Conservation (phyloP, 1,140 invertebrate species). For the Platyscapa corneri region DNA sequence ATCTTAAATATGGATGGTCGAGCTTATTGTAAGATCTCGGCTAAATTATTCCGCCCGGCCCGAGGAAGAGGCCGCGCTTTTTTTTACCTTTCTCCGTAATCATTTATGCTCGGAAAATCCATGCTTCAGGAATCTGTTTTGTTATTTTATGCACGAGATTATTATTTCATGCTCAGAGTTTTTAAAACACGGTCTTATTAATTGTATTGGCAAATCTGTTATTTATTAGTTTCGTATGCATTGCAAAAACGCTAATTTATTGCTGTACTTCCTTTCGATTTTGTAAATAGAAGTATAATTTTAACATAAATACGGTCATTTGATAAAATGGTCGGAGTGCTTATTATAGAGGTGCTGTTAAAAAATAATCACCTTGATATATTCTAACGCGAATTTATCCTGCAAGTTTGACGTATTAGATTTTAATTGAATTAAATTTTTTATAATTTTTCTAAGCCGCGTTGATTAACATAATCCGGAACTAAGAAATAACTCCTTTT, state of each 20-base stretch:
- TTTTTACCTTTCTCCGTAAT: not conserved
- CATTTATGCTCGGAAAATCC: not conserved
- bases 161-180: not conserved
- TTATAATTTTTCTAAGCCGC: not conserved
- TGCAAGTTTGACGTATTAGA: not conserved
- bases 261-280: constrained; percentile 3
- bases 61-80: not conserved
- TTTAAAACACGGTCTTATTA: not conserved
- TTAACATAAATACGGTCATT: not conserved
- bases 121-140: no score
- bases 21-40: constrained; percentile 44
- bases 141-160: not conserved
- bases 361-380: not conserved
- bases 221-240: not conserved
- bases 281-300: not conserved
- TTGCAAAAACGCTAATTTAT: constrained; percentile 1
- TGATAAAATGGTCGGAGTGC: not conserved
- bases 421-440: constrained; percentile 19
- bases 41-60: not conserved
- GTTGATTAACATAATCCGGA: not conserved
- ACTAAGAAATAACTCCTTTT: not conserved
- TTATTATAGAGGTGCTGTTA: not conserved
- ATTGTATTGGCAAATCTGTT: not conserved
- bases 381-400: not conserved
- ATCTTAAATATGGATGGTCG: constrained; percentile 14